Evolutionary conservation across 1,140 invertebrate genomes (phyloP).

Genomic region (Cheumatopsyche charites): DNA sequence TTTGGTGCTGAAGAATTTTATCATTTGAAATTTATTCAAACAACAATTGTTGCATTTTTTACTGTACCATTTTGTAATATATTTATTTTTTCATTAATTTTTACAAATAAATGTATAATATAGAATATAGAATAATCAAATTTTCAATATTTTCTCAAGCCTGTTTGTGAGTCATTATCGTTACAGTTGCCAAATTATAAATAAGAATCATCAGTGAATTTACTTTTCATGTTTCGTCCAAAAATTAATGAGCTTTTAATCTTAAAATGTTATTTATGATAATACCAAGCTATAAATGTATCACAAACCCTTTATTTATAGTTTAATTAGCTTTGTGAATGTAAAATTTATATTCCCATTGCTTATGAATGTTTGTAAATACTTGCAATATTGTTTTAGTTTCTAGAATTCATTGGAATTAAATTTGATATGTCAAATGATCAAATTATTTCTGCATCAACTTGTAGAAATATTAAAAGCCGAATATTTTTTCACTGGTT

Average conservation of each 20-base stretch:
- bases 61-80: background rate
- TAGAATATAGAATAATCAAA: background rate
- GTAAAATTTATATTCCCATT: background rate
- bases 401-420: too few species aligned
- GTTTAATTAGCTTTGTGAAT: background rate
- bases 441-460: too few species aligned
- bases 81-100: background rate
- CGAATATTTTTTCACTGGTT: too few species aligned
- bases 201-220: conserved; percentile 7
- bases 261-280: background rate
- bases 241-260: conserved; percentile 42
- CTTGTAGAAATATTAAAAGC: too few species aligned
- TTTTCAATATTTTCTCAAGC: background rate
- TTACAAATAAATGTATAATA: conserved; percentile 11
- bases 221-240: conserved; percentile 38
- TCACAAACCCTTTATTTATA: background rate
- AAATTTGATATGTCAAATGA: too few species aligned
- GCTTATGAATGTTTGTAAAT: background rate
- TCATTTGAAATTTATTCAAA: too few species aligned
- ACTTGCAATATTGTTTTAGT: conserved; percentile 4
- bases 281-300: conserved; percentile 5
- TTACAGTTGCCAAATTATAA: conserved; percentile 17
- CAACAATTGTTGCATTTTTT: too few species aligned
- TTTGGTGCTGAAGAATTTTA: too few species aligned
- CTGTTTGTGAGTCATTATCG: background rate